A percentile compares a stretch with the other conserved stretches of the same genome.
Evolutionary conservation across 2,113 vertebrate species (phyloP).

Genomic region (Rhadina sibilatrix): DNA sequence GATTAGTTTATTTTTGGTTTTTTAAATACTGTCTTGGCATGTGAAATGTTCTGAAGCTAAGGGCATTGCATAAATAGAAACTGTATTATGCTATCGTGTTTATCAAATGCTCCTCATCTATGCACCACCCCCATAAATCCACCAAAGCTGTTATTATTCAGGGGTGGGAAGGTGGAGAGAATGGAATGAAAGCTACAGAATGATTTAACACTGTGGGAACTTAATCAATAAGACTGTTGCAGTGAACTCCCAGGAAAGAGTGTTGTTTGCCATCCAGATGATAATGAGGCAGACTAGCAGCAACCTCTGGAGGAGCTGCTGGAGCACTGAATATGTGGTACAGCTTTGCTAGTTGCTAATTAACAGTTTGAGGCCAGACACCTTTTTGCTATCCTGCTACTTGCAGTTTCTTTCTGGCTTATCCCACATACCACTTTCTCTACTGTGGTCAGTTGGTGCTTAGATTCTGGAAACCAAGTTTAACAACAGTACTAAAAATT

Average conservation of each 20-base stretch:
- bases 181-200: constrained; percentile 75
- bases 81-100: constrained; percentile 25
- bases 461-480: constrained; percentile 62
- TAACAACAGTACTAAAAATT: constrained; percentile 56
- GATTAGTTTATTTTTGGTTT: constrained; percentile 61
- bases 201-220: constrained; percentile 82
- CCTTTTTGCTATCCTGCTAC: constrained; percentile 64
- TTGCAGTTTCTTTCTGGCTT: constrained; percentile 68
- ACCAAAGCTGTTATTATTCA: constrained; percentile 79
- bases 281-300: constrained; percentile 78
- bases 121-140: constrained; percentile 69
- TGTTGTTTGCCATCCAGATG: constrained; percentile 80
- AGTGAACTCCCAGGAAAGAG: constrained; percentile 74
- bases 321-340: constrained; percentile 65
- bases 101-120: constrained; percentile 54
- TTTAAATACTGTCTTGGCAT: constrained; percentile 34
- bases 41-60: constrained; percentile 33
- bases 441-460: constrained; percentile 55
- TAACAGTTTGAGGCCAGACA: constrained; percentile 74
- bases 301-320: constrained; percentile 77
- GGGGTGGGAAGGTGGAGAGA: constrained; percentile 71
- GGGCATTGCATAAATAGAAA: constrained; percentile 56
- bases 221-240: constrained; percentile 81
- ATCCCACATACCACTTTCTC: constrained; percentile 52
- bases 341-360: constrained; percentile 75